Evolutionary conservation across 2,888 invertebrate species (phyloP).

Genomic region (Acleris cristana): DNA sequence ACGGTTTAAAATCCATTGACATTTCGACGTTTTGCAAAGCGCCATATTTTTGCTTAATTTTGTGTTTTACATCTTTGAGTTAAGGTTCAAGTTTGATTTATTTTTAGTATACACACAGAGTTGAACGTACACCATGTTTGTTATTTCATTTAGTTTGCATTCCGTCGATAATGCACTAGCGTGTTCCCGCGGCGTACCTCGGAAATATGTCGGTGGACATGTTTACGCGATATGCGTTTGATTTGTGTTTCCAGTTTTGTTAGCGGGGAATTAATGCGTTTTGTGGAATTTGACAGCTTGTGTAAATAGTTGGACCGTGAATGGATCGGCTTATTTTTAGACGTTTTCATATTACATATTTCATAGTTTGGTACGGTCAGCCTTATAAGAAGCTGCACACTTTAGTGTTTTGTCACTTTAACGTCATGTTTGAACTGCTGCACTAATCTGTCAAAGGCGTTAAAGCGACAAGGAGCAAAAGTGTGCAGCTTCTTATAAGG

Average conservation of each 20-base stretch:
- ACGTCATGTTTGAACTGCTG: no score
- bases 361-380: neutral
- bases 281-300: conserved; percentile 11
- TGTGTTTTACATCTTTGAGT: neutral
- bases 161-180: conserved; percentile 30
- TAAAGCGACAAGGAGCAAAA: no score
- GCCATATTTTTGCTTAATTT: neutral
- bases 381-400: no score
- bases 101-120: conserved; percentile 1
- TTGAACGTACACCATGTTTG: conserved; percentile 24
- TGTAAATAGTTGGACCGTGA: conserved; percentile 16
- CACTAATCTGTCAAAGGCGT: no score
- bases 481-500: no score
- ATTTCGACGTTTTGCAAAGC: neutral
- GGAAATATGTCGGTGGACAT: conserved; percentile 16
- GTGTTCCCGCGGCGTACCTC: conserved; percentile 19
- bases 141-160: conserved; percentile 36
- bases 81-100: conserved; percentile 16
- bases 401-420: no score
- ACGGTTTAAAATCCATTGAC: neutral
- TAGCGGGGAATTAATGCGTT: conserved; percentile 20
- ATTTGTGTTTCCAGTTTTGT: conserved; percentile 35
- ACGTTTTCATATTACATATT: neutral
- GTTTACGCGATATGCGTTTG: conserved; percentile 27
- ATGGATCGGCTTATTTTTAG: conserved; percentile 6